Evolutionary conservation across 2,113 vertebrate species (phyloP).

Genomic region (Romanogobio albipinnatus): DNA sequence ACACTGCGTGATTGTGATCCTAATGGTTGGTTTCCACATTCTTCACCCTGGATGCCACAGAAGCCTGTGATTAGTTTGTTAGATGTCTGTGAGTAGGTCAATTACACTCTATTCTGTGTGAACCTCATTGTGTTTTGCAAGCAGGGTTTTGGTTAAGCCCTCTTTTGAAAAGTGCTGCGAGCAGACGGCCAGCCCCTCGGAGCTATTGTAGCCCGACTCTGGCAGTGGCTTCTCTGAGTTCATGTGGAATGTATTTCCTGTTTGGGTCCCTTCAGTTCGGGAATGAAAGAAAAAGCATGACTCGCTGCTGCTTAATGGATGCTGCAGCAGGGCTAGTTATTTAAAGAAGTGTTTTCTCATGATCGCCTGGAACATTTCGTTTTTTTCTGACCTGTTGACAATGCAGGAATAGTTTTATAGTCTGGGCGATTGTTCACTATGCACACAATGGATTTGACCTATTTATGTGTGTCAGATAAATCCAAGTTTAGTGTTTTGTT

Average conservation of each 20-base stretch:
- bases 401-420: neutral
- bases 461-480: neutral
- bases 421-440: neutral
- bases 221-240: conserved; percentile 56
- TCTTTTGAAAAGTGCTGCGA: conserved; percentile 20
- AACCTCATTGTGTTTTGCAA: conserved; percentile 9
- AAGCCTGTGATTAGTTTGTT: conserved; percentile 23
- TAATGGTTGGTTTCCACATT: conserved; percentile 25
- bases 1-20: neutral
- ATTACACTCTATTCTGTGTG: neutral
- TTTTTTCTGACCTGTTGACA: neutral
- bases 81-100: neutral
- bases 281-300: conserved; percentile 43
- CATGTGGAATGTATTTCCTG: conserved; percentile 67
- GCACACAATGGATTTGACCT: neutral
- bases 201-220: conserved; percentile 36
- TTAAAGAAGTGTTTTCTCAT: conserved; percentile 5
- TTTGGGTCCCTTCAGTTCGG: conserved; percentile 57
- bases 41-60: neutral
- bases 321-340: neutral
- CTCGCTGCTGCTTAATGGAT: conserved; percentile 31
- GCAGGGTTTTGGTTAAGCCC: conserved; percentile 5
- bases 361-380: neutral
- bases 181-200: conserved; percentile 1
- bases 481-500: no score